Conservation (phyloP, 2,888 invertebrate species). For the Norana najaformis region DNA sequence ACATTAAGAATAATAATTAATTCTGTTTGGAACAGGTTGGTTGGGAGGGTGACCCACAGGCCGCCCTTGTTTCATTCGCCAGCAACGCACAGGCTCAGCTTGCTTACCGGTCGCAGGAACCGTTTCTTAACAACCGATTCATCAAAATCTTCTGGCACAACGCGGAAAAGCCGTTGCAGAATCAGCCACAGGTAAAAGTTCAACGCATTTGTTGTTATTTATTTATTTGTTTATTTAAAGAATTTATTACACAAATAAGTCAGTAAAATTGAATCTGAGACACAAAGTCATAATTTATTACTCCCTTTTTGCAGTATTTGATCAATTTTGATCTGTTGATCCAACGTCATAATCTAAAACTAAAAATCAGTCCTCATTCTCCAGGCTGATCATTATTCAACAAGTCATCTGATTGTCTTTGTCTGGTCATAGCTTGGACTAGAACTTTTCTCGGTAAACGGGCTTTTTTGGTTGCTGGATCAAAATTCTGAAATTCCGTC, state of each 20-base stretch:
- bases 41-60: conserved; percentile 82
- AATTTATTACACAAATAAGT: not conserved
- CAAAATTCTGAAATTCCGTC: no score
- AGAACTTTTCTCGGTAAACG: no score
- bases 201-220: not conserved
- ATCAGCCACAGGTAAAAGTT: not conserved
- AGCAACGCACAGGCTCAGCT: conserved; percentile 87
- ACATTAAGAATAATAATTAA: not conserved
- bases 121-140: conserved; percentile 95
- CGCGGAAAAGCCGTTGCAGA: conserved; percentile 37
- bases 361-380: no score
- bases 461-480: no score
- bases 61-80: conserved; percentile 89
- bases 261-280: not conserved
- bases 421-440: no score
- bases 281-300: not conserved
- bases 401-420: no score
- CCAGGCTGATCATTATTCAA: no score
- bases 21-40: conserved; percentile 58
- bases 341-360: no score
- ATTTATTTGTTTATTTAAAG: not conserved
- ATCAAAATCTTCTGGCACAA: conserved; percentile 97
- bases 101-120: conserved; percentile 93
- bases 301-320: not conserved
- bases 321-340: no score